Conservation (phyloP, 64 coral and sea anemone genomes). For the Montipora sp. region DNA sequence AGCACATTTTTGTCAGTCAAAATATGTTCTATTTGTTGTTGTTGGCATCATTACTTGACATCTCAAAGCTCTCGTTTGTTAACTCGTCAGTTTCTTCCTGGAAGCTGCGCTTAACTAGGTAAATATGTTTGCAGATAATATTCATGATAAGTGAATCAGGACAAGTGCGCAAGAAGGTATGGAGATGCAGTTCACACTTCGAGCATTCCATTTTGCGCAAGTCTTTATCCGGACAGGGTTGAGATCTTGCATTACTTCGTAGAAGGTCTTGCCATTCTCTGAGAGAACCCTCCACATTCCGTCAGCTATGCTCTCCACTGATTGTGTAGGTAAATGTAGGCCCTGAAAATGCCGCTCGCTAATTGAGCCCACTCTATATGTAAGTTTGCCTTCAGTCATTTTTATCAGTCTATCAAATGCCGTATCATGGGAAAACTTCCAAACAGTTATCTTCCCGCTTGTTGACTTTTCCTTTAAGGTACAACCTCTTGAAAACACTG, state of each 20-base stretch:
- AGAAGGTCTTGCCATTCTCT: not conserved
- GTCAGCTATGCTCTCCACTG: not conserved
- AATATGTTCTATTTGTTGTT: too few relatives aligned
- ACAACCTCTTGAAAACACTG: constrained; percentile 50
- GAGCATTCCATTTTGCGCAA: not conserved
- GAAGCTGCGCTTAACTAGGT: too few relatives aligned
- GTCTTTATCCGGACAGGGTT: constrained; percentile 1
- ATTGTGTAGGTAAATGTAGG: not conserved
- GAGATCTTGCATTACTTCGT: not conserved
- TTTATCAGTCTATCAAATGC: constrained; percentile 63
- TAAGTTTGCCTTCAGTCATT: constrained; percentile 51
- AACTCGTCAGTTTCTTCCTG: too few relatives aligned
- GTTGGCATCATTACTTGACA: too few relatives aligned
- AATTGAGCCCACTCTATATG: constrained; percentile 10
- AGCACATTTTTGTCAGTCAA: not conserved
- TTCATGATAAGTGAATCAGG: constrained; percentile 13
- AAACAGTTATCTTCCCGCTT: constrained; percentile 53
- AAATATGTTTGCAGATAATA: constrained; percentile 8
- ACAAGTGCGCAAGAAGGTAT: constrained; percentile 3
- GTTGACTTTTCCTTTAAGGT: constrained; percentile 67
- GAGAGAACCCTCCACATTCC: constrained; percentile 7
- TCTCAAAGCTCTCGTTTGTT: too few relatives aligned
- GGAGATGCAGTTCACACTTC: constrained; percentile 11
- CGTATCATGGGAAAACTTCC: constrained; percentile 40
- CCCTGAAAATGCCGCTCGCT: constrained; percentile 11